Base-by-base conservation (phyloP, 2,113 vertebrate species). In the Isurus oxyrinchus region DNA sequence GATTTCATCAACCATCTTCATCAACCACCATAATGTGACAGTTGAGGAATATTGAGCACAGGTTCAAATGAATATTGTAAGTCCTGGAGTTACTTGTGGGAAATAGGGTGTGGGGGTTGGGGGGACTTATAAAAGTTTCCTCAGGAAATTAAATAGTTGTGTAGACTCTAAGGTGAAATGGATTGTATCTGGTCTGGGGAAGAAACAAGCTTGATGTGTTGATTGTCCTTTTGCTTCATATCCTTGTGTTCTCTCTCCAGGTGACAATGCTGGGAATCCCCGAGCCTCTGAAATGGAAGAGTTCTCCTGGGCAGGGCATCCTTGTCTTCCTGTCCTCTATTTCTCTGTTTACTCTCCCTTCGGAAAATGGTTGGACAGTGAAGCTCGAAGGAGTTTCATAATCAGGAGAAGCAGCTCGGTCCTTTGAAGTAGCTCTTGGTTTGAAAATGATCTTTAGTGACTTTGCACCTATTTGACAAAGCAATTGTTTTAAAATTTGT, bases 211-310 rank as follows among this genome's bases (percentile, higher is more conserved):
- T 25, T 21, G 14, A n/a, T n/a, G n/a, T n/a, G n/a, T n/a, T n/a
- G n/a, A 59, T 25, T 10, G 53, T 35, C 8, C 0, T 87, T 23
- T 57, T 57, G 10, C 59, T 90, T 90, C 87, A 94, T 76, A 53
- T 3, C 96, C 40, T 96, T 76, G 97, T 96, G 63, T 49, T 95
- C 5, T 40, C 5, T 96, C 31, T 94, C 40, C 23, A 99, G 99
- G 98, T 99, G 97, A 98, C 96, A 0, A 97, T 99, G 97, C 14
- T 99, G 97, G 99, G 99, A 0, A 40, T 97, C 79, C 81, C 96
- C 0, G 96, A 96, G 0, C 79, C 97, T 4, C 97, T 99, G 96
- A 81, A 98, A 66, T 99, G 99, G 99, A 97, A 97, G 16, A 23
- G 90, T 0, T 35, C 97, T 25, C 96, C 97, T 0, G 96, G 96